These are phyloP conservation scores for Argopecten irradians DNA, from an alignment of 1,140 invertebrate genomes.

Conservation along the genomic window DNA sequence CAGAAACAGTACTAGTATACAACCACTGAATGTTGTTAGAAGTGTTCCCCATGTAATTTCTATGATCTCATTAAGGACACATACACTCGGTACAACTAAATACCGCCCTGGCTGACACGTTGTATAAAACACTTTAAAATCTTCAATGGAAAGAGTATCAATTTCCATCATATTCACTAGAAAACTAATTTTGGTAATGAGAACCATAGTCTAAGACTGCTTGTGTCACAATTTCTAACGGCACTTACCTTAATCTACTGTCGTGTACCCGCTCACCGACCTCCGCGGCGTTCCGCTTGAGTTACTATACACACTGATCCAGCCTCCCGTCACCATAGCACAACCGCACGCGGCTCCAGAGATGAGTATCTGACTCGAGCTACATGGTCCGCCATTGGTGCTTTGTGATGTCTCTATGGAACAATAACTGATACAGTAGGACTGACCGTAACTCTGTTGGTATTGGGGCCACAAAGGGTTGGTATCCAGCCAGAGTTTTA, in stretches of 20 bases:
- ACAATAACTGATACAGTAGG: neutral
- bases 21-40: neutral
- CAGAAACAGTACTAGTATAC: neutral
- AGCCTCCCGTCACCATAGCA: conserved; percentile 12
- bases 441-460: neutral
- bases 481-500: neutral
- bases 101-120: neutral
- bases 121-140: neutral
- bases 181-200: neutral
- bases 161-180: neutral
- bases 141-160: neutral
- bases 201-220: neutral
- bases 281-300: conserved; percentile 1
- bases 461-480: neutral
- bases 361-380: neutral
- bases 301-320: neutral
- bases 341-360: neutral
- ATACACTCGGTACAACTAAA: too few relatives aligned
- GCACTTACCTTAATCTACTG: neutral
- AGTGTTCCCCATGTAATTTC: neutral
- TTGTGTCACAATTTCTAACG: neutral
- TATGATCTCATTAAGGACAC: too few relatives aligned
- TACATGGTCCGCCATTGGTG: neutral
- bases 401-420: neutral
- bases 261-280: neutral